Conservation (phyloP, 2,113 vertebrate species). For the Eudyptes chrysolophus region DNA sequence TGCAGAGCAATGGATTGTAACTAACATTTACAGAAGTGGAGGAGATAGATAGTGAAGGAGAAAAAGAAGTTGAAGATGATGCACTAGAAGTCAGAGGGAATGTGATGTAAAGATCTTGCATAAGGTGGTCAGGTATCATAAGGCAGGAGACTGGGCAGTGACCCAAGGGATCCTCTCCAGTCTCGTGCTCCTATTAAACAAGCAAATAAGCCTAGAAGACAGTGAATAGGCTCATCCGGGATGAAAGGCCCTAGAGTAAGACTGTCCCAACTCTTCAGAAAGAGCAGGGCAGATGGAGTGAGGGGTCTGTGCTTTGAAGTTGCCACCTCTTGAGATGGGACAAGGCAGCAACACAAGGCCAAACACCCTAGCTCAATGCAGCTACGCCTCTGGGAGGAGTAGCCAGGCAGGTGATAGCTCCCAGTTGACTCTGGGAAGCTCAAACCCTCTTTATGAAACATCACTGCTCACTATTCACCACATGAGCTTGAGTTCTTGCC, state of each 20-base stretch:
- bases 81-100: not conserved
- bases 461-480: not conserved
- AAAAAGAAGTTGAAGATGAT: not conserved
- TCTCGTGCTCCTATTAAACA: not conserved
- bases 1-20: not conserved
- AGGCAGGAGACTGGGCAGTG: not conserved
- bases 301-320: not conserved
- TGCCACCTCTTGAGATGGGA: fast-evolving
- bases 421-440: not conserved
- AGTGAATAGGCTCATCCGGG: not conserved
- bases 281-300: not conserved
- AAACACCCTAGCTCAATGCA: not conserved
- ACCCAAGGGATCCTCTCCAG: not conserved
- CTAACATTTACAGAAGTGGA: not conserved
- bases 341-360: not conserved
- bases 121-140: not conserved
- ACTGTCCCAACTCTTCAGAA: not conserved
- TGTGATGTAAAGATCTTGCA: not conserved
- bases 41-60: not conserved
- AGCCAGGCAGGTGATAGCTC: not conserved
- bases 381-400: not conserved
- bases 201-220: not conserved
- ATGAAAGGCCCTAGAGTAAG: not conserved
- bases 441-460: not conserved
- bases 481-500: not conserved